Conservation (phyloP, 2,888 invertebrate species). For the Mellilla xanthometata region DNA sequence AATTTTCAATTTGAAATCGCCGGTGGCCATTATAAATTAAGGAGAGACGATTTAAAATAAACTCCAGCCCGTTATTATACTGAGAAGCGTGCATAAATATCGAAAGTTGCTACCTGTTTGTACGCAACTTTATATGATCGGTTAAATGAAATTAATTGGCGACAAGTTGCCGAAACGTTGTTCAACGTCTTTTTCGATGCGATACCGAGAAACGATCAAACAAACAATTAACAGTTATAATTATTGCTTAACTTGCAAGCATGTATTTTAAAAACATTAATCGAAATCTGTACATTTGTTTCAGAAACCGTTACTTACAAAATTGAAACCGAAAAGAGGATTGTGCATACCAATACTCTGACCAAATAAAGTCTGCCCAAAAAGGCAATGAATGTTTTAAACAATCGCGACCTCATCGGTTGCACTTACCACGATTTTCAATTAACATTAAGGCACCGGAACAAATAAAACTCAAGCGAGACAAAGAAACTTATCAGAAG, state of each 20-base stretch:
- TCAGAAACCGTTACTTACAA: constrained; percentile 1
- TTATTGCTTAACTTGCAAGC: constrained; percentile 29
- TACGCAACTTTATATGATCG: constrained; percentile 53
- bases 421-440: constrained; percentile 56
- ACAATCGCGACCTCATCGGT: constrained; percentile 44
- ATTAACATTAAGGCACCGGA: constrained; percentile 61
- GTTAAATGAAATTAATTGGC: constrained; percentile 54
- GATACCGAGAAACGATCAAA: constrained; percentile 38
- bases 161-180: constrained; percentile 43
- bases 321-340: not conserved
- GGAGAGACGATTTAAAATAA: constrained; percentile 55
- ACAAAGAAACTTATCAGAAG: constrained; percentile 58
- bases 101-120: constrained; percentile 55
- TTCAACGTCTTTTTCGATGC: constrained; percentile 41
- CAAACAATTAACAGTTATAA: constrained; percentile 41
- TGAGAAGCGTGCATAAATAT: constrained; percentile 61
- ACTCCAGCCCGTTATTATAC: constrained; percentile 53
- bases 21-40: constrained; percentile 74
- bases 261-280: constrained; percentile 1
- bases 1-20: constrained; percentile 77
- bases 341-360: constrained; percentile 24
- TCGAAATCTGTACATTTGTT: not conserved
- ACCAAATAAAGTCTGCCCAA: constrained; percentile 25
- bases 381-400: constrained; percentile 34
- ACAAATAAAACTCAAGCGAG: constrained; percentile 57